Evolutionary conservation across 2,113 vertebrate genomes (phyloP).

Genomic region (Oceanites oceanicus): DNA sequence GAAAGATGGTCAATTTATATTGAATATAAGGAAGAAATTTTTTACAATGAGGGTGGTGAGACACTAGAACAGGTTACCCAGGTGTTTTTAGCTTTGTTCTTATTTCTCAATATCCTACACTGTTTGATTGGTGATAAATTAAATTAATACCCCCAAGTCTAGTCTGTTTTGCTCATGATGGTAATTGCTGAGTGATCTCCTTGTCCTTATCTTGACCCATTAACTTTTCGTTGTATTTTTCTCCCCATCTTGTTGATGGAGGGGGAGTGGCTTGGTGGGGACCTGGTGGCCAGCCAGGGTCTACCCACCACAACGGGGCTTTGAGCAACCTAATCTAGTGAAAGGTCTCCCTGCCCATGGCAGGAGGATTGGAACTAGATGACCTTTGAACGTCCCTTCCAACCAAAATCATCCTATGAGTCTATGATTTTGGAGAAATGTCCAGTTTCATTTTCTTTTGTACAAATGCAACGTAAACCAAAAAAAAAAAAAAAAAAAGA

Average conservation of each 20-base stretch:
- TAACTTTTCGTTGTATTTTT: not conserved
- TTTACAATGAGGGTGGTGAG: not conserved
- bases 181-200: not conserved
- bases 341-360: not conserved
- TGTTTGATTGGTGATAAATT: not conserved
- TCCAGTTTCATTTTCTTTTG: not conserved
- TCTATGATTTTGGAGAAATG: not conserved
- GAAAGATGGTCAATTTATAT: not conserved
- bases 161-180: not conserved
- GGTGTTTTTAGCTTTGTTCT: not conserved
- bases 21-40: not conserved
- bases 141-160: not conserved
- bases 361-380: not conserved
- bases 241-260: not conserved
- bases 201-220: not conserved
- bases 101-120: not conserved
- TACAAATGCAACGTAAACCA: not conserved
- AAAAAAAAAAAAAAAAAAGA: not conserved
- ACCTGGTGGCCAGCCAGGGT: not conserved
- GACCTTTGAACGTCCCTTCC: not conserved
- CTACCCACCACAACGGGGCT: not conserved
- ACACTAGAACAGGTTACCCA: not conserved
- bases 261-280: not conserved
- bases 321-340: not conserved
- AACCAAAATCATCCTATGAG: not conserved